Evolutionary conservation across 2,888 invertebrate genomes (phyloP), one percentile per base, ranked within the genome.

Genomic region (Rhamnusium bicolor): DNA sequence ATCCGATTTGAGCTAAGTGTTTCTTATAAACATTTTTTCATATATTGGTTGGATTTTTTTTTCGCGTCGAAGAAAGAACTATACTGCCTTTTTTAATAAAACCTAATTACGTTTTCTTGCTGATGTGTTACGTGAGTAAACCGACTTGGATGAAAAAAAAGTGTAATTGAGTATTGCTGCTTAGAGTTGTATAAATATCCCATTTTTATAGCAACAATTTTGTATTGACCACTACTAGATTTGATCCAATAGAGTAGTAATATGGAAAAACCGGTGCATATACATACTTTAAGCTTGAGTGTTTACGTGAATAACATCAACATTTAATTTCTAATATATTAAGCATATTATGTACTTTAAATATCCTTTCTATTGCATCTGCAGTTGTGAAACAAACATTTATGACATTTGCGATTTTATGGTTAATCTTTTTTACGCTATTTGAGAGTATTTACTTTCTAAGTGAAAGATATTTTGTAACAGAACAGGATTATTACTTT

Each of bases 401-500:
- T 51, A 65, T 51, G 63, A 46, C 40, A 49, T 51, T 65, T 18
- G 49, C 27, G 6, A 56, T 67, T 56, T 56, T 18, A 67, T 14
- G 46, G 47, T 27, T 14, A 32, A 65, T 14, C 58, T 74, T 56
- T 66, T 74, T 49, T 46, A 65, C 63, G 18, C 18, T 53, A 19
- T 58, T 58, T 19, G 16, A 21, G 47, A 69, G 27, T 74, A 53
- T 78, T 77, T 72, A 74, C 80, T 80, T 80, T 80, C 80, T 81
- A 80, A 80, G 80, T 80, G 80, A 80, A 79, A 80, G 80, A 80
- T 80, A 76, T 76, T 76, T 75, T 78, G 75, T 76, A 75, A 74
- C 68, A 72, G 73, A 73, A 72, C 76, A 73, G 72, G 75, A 72
- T 77, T 75, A 76, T 78, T 73, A 76, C 78, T 80, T 80, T 80